Conservation (phyloP, 2,113 vertebrate genomes). For the Nycticebus coucang region DNA sequence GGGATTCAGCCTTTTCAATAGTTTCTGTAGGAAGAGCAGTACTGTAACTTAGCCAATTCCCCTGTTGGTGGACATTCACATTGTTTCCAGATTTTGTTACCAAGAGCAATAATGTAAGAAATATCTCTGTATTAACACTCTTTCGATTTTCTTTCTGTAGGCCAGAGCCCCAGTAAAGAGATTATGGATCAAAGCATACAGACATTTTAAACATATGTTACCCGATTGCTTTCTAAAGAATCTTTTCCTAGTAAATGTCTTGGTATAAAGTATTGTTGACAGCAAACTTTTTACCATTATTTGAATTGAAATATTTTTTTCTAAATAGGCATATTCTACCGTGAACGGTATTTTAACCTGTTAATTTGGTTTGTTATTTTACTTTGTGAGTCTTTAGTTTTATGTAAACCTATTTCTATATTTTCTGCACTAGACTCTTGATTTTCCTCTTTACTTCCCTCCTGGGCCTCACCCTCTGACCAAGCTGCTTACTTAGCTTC, state of each 20-base stretch:
- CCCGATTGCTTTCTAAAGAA: not conserved
- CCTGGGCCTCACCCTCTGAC: slow-evolving; percentile 13
- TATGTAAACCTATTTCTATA: not conserved
- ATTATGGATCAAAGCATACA: not conserved
- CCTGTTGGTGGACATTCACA: no score
- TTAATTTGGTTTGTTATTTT: not conserved
- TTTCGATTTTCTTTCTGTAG: slow-evolving; percentile 24
- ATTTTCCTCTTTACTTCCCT: not conserved
- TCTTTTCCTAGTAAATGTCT: not conserved
- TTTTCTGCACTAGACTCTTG: not conserved
- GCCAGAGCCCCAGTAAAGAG: not conserved
- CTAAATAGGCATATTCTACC: not conserved
- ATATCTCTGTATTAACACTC: not conserved
- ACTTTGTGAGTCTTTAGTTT: slow-evolving; percentile 1
- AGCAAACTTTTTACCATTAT: not conserved
- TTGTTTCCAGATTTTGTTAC: not conserved
- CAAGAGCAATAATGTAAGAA: not conserved
- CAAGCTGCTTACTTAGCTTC: slow-evolving; percentile 38
- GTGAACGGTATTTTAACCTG: not conserved
- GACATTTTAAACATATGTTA: not conserved
- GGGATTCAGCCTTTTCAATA: not conserved
- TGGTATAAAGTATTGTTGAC: slow-evolving; percentile 17
- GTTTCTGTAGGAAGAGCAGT: not conserved
- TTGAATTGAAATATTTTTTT: slow-evolving; percentile 43
- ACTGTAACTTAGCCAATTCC: not conserved